These are phyloP conservation scores for Gibbula magus DNA, from an alignment of 2,888 invertebrate species.

Conservation along the genomic window DNA sequence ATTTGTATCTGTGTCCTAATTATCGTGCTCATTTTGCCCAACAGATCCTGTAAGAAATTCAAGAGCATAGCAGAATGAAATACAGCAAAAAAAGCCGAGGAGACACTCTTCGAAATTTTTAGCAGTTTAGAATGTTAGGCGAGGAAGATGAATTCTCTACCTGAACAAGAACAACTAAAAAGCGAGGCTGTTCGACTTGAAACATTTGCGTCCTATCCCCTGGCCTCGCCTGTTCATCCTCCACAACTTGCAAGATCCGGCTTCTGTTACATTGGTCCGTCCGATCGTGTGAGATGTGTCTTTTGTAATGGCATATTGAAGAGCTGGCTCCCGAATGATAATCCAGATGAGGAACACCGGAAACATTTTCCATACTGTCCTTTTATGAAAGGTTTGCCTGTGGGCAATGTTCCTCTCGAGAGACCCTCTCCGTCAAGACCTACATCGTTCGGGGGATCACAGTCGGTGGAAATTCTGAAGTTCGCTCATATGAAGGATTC, in stretches of 20 bases:
- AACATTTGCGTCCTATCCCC: conserved; percentile 82
- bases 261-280: conserved; percentile 85
- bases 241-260: conserved; percentile 87
- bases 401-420: conserved; percentile 52
- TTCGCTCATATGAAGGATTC: conserved; percentile 55
- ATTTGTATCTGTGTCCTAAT: no score
- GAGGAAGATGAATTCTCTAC: neutral
- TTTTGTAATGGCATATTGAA: conserved; percentile 93
- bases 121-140: neutral
- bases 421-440: neutral
- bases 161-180: neutral
- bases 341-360: conserved; percentile 94
- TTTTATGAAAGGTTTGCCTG: conserved; percentile 78
- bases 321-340: conserved; percentile 92
- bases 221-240: conserved; percentile 83
- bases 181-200: conserved; percentile 22
- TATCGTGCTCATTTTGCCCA: no score
- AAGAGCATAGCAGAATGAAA: no score
- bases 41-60: no score
- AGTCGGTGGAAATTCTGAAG: conserved; percentile 36
- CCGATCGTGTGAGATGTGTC: conserved; percentile 93
- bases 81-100: no score
- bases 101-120: no score
- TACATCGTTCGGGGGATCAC: neutral
- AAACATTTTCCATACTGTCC: conserved; percentile 89